Evolutionary conservation across 2,888 invertebrate species (phyloP).

Genomic region (Argyra leucocephala): DNA sequence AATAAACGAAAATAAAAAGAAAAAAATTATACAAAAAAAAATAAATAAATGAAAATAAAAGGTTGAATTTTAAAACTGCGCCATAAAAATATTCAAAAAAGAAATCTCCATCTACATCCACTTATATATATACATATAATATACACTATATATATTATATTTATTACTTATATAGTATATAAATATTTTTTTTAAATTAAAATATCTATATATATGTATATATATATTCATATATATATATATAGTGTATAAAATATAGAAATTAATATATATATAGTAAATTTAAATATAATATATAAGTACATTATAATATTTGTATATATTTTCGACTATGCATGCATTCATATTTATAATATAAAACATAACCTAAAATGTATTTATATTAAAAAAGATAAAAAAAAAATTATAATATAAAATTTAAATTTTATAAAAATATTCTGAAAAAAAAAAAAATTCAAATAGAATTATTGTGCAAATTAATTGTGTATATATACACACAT

Average conservation of each 20-base stretch:
- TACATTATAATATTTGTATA: not conserved
- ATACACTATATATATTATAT: not conserved
- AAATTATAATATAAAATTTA: not conserved
- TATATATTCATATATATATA: not conserved
- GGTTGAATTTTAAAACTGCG: not conserved
- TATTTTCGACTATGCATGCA: not conserved
- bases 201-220: not conserved
- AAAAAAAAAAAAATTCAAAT: too few relatives aligned
- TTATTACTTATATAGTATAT: too few relatives aligned
- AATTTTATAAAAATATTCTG: not conserved
- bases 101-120: too few relatives aligned
- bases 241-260: too few relatives aligned
- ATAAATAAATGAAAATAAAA: too few relatives aligned
- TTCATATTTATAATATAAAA: not conserved
- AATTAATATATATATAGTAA: not conserved
- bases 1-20: not conserved
- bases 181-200: too few relatives aligned
- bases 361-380: too few relatives aligned
- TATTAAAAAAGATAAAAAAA: too few relatives aligned
- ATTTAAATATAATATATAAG: not conserved
- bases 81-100: not conserved
- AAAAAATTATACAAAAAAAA: not conserved
- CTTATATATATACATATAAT: not conserved
- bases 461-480: not conserved
- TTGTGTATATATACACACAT: not conserved